Conservation (phyloP, 2,888 invertebrate genomes). For the Dermolepida albohirtum region DNA sequence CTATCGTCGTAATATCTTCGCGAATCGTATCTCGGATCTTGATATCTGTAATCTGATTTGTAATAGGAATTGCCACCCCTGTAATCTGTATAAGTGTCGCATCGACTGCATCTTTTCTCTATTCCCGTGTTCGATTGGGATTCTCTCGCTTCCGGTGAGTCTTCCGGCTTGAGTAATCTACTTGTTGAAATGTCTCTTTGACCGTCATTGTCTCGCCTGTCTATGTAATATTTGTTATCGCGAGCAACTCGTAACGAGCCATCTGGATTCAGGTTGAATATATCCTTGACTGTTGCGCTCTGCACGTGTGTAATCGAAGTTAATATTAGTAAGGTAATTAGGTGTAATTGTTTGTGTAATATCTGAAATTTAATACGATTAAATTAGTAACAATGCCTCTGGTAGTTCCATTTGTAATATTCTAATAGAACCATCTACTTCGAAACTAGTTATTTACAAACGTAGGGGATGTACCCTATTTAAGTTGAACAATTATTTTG, state of each 20-base stretch:
- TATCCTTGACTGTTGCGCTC: constrained; percentile 45
- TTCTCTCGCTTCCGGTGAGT: constrained; percentile 52
- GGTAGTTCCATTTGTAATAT: too few species aligned
- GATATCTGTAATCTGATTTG: constrained; percentile 61
- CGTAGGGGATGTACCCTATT: too few species aligned
- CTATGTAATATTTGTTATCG: constrained; percentile 50
- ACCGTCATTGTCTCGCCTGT: constrained; percentile 47
- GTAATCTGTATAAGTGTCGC: constrained; percentile 59
- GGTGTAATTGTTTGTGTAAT: neutral
- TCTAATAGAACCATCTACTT: too few species aligned
- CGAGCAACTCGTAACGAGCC: constrained; percentile 44
- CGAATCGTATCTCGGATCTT: constrained; percentile 47
- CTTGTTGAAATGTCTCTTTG: constrained; percentile 27
- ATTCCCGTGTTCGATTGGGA: constrained; percentile 46
- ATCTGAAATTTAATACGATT: too few species aligned
- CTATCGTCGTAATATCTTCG: constrained; percentile 47
- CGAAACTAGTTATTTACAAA: too few species aligned
- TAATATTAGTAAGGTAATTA: neutral
- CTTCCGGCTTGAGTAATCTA: constrained; percentile 54
- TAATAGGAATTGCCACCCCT: constrained; percentile 59
- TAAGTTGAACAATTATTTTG: too few species aligned
- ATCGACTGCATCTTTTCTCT: constrained; percentile 54
- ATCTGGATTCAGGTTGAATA: constrained; percentile 47
- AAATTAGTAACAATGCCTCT: too few species aligned
- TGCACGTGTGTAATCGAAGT: neutral